These are phyloP conservation scores for Datnioides undecimradiatus DNA, from an alignment of 2,113 vertebrate species.

Conservation along the genomic window DNA sequence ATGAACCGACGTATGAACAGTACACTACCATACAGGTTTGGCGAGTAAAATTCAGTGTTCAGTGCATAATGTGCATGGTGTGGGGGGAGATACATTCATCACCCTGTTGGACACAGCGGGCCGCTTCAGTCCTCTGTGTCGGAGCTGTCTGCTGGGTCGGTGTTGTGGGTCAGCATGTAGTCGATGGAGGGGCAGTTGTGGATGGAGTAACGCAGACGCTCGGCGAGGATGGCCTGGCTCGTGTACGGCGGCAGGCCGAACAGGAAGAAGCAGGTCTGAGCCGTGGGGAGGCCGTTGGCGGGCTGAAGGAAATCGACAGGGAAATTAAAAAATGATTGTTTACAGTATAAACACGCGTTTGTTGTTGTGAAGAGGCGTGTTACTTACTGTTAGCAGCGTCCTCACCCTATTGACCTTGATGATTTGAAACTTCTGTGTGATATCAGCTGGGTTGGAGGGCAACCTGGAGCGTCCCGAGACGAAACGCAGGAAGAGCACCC, in stretches of 20 bases:
- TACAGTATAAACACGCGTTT: neutral
- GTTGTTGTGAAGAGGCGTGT: neutral
- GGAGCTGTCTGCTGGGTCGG: constrained; percentile 83
- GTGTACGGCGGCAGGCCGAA: constrained; percentile 86
- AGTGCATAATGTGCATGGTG: constrained; percentile 81
- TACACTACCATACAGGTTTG: constrained; percentile 77
- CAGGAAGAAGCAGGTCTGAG: constrained; percentile 89
- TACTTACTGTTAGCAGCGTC: neutral
- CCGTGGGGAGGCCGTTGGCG: constrained; percentile 86
- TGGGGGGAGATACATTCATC: constrained; percentile 81
- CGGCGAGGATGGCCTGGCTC: constrained; percentile 84
- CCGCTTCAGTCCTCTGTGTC: constrained; percentile 82
- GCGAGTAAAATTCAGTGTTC: constrained; percentile 76
- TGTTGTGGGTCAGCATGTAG: constrained; percentile 89
- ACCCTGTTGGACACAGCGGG: constrained; percentile 16
- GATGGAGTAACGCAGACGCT: constrained; percentile 88
- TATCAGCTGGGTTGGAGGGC: constrained; percentile 86
- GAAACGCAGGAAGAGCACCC: constrained; percentile 88
- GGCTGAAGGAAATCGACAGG: constrained; percentile 70
- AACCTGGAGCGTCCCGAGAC: constrained; percentile 86
- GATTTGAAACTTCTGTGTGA: constrained; percentile 88
- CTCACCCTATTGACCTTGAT: constrained; percentile 88
- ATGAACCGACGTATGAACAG: constrained; percentile 66
- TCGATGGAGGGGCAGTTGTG: constrained; percentile 89
- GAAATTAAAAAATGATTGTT: neutral